These are phyloP conservation scores for Simalia tracyae DNA, from an alignment of 2,797 vertebrate species.

Conservation along the genomic window DNA sequence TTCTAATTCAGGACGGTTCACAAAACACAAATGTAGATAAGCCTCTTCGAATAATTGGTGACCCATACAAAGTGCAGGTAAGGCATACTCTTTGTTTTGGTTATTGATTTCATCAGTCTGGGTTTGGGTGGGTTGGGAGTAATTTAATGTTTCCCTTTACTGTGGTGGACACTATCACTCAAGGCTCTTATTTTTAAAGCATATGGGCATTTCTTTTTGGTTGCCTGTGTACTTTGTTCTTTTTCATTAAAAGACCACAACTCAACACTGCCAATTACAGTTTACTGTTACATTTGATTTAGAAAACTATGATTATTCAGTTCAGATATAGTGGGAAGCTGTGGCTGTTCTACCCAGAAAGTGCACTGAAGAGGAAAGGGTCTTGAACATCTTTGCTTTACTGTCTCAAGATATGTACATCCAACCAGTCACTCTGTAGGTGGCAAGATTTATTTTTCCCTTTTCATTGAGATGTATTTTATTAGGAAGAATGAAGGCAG, in stretches of 20 bases:
- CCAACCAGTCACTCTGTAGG: not conserved
- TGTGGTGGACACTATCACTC: not conserved
- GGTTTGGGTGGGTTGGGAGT: no score
- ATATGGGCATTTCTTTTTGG: not conserved
- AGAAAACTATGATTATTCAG: not conserved
- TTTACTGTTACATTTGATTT: not conserved
- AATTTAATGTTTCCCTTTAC: not conserved
- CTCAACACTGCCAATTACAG: not conserved
- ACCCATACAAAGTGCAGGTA: slow-evolving; percentile 96
- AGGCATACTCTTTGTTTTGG: not conserved
- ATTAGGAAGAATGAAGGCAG: not conserved
- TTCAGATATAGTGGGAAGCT: not conserved
- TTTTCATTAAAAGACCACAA: not conserved
- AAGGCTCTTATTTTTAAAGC: not conserved
- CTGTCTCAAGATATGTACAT: not conserved
- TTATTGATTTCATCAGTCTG: not conserved
- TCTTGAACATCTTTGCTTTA: not conserved
- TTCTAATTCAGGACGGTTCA: slow-evolving; percentile 93
- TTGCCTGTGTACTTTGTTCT: not conserved
- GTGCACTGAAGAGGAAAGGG: not conserved
- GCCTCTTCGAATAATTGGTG: slow-evolving; percentile 91
- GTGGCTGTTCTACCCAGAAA: not conserved
- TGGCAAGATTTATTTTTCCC: not conserved
- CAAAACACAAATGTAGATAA: slow-evolving; percentile 94
- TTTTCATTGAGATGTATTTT: not conserved